Conservation (phyloP, 2,888 invertebrate species). For the Eugnorisma glareosa region DNA sequence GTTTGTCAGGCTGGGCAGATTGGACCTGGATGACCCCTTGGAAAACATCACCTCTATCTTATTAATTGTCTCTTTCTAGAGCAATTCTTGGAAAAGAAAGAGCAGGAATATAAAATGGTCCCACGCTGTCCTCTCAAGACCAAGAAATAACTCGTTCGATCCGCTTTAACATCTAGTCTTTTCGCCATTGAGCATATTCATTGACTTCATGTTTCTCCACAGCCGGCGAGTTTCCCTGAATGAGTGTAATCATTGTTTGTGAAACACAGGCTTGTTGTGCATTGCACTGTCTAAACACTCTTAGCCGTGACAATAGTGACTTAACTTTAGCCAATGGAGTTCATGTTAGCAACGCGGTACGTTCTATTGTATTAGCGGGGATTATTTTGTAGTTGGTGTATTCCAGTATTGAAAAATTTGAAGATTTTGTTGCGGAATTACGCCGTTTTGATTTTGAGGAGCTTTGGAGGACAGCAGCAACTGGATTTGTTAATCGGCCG, state of each 20-base stretch:
- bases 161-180: slow-evolving; percentile 44
- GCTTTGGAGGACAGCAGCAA: neutral
- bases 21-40: neutral
- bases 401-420: slow-evolving; percentile 3
- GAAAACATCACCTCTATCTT: neutral
- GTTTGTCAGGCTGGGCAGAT: neutral
- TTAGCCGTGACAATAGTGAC: slow-evolving; percentile 69
- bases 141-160: slow-evolving; percentile 31
- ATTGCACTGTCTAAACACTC: slow-evolving; percentile 77
- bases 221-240: slow-evolving; percentile 76
- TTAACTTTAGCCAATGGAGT: slow-evolving; percentile 63
- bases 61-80: neutral
- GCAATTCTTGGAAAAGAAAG: slow-evolving; percentile 7
- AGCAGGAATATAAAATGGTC: neutral
- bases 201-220: slow-evolving; percentile 66
- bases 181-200: slow-evolving; percentile 54
- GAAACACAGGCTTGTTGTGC: slow-evolving; percentile 82
- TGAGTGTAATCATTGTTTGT: slow-evolving; percentile 80
- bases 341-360: slow-evolving; percentile 51
- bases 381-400: slow-evolving; percentile 27
- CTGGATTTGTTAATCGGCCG: neutral
- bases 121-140: slow-evolving; percentile 6
- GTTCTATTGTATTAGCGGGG: slow-evolving; percentile 40
- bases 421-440: slow-evolving; percentile 3
- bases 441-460: slow-evolving; percentile 4